phyloP scores from a whole-genome alignment of 2,888 invertebrate species.

The Melieria crassipennis region DNA sequence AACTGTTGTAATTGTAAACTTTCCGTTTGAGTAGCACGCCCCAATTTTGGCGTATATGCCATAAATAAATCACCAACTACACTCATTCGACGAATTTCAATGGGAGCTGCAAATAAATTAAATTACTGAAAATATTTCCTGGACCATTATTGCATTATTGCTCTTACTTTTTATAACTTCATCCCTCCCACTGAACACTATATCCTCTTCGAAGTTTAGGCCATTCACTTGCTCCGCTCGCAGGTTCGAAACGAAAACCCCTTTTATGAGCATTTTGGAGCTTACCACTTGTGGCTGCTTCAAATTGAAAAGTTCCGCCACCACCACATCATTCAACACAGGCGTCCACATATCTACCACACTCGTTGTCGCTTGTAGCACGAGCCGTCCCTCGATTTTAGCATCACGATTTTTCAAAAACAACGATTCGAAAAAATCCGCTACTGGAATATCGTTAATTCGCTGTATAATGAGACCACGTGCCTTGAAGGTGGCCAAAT shows the following conservation, averaged over 20 bases:
- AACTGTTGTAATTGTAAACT: constrained; percentile 51
- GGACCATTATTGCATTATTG: background rate
- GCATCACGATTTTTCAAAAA: constrained; percentile 56
- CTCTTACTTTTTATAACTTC: constrained; percentile 52
- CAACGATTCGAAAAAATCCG: constrained; percentile 51
- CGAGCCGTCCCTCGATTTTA: constrained; percentile 51
- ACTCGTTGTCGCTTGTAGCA: constrained; percentile 49
- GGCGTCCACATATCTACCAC: constrained; percentile 47
- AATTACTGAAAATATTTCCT: background rate
- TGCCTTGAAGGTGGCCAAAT: constrained; percentile 26
- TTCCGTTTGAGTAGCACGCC: constrained; percentile 11
- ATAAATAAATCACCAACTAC: constrained; percentile 51
- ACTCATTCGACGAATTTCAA: constrained; percentile 52
- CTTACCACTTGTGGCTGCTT: constrained; percentile 52
- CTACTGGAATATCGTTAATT: constrained; percentile 56
- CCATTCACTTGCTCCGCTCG: constrained; percentile 52
- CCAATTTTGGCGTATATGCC: constrained; percentile 43
- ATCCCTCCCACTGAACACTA: constrained; percentile 54
- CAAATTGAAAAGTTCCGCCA: constrained; percentile 54
- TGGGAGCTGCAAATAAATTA: constrained; percentile 51
- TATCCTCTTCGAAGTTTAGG: constrained; percentile 55
- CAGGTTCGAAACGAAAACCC: constrained; percentile 50
- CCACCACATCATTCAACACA: constrained; percentile 52
- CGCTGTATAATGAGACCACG: constrained; percentile 44
- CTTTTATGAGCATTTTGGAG: constrained; percentile 54